Evolutionary conservation across 2,797 vertebrate genomes (phyloP), one percentile per base, ranked within the genome.

Genomic region (Merluccius polli): DNA sequence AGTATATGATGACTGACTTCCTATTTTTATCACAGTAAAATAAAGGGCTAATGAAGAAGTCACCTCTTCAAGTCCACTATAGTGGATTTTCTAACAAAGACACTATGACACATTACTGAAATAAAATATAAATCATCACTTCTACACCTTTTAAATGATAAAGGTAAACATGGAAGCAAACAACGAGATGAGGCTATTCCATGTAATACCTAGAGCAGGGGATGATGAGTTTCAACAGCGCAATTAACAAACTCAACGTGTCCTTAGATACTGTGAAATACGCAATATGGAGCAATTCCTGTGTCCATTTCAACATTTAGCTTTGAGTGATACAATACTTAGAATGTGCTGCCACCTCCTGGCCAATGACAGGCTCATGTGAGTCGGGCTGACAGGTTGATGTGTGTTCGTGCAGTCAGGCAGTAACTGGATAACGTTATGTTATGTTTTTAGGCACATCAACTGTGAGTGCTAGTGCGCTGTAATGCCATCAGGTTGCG

Each of bases 301-400:
- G 18, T 59, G 52, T 59, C 7, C 52, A n/a, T 59, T 59, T 59
- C 48, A n/a, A n/a, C 21, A n/a, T n/a, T 52, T 18, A n/a, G 7
- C 18, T 5, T 21, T 52, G 48, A 52, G 21, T n/a, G 48, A 52
- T 7, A 21, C 21, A 21, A 68, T 68, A 5, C 11, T 30, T 30
- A 68, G 65, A 27, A 68, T 68, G 29, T 68, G 65, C 24, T 31
- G 65, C 65, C 65, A 68, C 65, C 65, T 68, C 30, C 24, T 30
- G 65, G 27, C 13, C 24, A 15, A 27, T 15, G 4, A 68, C 15
- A 31, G 15, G 52, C 52, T 10, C n/a, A 2, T n/a, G 7, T 24
- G 21, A 59, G 52, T 44, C 12, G 10, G 41, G 41, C 8, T 44
- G 33, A 35, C 12, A 4, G 4, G 44, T 48, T 48, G 44, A 0